Evolutionary conservation across 1,140 invertebrate genomes (phyloP).

Genomic region (Gryon sp.): DNA sequence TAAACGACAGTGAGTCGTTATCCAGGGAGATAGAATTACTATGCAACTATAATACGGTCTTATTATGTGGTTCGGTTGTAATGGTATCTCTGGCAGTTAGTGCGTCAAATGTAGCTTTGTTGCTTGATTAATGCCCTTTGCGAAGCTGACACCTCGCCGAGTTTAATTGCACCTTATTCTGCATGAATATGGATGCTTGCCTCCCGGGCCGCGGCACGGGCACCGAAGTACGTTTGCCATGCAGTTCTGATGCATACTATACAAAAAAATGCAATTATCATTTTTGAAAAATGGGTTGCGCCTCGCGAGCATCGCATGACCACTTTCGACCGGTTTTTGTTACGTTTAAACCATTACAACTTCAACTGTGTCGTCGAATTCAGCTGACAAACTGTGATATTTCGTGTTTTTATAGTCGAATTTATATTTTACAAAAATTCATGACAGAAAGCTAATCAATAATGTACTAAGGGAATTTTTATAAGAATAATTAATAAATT

Average conservation of each 20-base stretch:
- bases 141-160: slow-evolving; percentile 77
- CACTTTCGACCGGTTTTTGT: slow-evolving; percentile 60
- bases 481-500: no score
- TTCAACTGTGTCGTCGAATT: slow-evolving; percentile 15
- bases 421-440: slow-evolving; percentile 7
- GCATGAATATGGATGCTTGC: slow-evolving; percentile 79
- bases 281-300: slow-evolving; percentile 78
- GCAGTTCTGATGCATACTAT: slow-evolving; percentile 58
- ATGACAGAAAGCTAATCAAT: background rate
- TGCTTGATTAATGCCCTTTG: slow-evolving; percentile 77
- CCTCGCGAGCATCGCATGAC: slow-evolving; percentile 50
- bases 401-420: slow-evolving; percentile 1
- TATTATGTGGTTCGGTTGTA: slow-evolving; percentile 73
- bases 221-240: slow-evolving; percentile 33
- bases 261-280: slow-evolving; percentile 78
- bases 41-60: slow-evolving; percentile 70
- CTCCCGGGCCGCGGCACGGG: slow-evolving; percentile 67
- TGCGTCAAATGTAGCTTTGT: slow-evolving; percentile 77
- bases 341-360: slow-evolving; percentile 55
- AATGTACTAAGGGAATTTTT: no score
- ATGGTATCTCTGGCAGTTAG: slow-evolving; percentile 75
- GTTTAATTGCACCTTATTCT: slow-evolving; percentile 80
- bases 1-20: slow-evolving; percentile 60
- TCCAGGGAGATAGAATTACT: slow-evolving; percentile 65
- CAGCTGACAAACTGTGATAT: slow-evolving; percentile 14